Conservation (phyloP, 2,113 vertebrate genomes). For the Rhynchomys soricoides region DNA sequence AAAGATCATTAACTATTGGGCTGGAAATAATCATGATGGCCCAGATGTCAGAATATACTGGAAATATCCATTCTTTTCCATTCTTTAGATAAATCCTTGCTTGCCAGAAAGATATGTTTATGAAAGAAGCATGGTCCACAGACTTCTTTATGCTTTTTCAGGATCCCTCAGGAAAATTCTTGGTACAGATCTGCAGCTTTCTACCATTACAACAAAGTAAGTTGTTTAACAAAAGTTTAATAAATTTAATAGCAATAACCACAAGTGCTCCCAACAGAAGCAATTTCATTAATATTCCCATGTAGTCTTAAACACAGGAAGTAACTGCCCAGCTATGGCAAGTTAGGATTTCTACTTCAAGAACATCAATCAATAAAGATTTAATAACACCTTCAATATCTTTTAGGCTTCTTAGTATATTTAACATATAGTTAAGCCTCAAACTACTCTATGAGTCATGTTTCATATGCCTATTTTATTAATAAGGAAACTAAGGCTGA, state of each 20-base stretch:
- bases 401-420: slow-evolving; percentile 35
- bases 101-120: slow-evolving; percentile 33
- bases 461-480: background rate
- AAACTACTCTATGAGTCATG: background rate
- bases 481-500: background rate
- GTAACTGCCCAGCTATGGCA: background rate
- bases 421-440: slow-evolving; percentile 1
- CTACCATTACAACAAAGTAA: background rate
- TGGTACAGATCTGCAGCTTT: slow-evolving; percentile 29
- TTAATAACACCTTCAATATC: background rate
- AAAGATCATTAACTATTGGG: background rate
- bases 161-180: background rate
- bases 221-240: background rate
- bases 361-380: slow-evolving; percentile 5
- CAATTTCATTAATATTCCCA: background rate
- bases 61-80: slow-evolving; percentile 16
- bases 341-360: background rate
- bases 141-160: background rate
- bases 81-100: background rate
- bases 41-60: background rate
- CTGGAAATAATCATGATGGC: background rate
- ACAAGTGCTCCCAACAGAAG: background rate
- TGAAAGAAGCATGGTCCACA: background rate
- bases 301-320: background rate
- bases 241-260: background rate